phyloP scores from a whole-genome alignment of 2,888 invertebrate genomes.

The Trichogramma evanescens region DNA sequence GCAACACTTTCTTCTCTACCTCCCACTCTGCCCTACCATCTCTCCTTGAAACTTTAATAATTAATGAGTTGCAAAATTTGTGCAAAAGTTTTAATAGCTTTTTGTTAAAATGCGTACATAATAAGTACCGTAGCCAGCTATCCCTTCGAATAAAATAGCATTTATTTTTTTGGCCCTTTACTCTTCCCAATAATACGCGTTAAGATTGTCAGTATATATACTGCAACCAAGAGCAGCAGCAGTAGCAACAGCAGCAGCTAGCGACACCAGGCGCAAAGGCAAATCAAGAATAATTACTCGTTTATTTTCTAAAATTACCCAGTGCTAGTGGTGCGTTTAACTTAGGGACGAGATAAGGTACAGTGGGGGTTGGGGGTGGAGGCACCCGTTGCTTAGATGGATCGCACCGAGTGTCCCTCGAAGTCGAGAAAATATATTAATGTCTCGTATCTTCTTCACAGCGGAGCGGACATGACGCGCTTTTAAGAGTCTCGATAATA shows the following conservation, averaged over 20 bases:
- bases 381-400: not conserved
- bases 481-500: slow-evolving; percentile 21
- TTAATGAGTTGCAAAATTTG: too few relatives aligned
- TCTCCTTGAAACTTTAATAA: too few relatives aligned
- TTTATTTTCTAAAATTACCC: not conserved
- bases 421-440: slow-evolving; percentile 12
- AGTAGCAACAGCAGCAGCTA: too few relatives aligned
- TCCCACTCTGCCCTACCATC: too few relatives aligned
- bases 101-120: too few relatives aligned
- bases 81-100: too few relatives aligned
- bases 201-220: not conserved
- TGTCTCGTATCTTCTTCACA: slow-evolving; percentile 17
- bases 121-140: too few relatives aligned
- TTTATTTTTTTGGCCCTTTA: not conserved
- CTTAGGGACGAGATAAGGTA: too few relatives aligned
- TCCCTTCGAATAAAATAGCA: too few relatives aligned
- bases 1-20: too few relatives aligned
- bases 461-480: slow-evolving; percentile 17
- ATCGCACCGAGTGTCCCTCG: not conserved
- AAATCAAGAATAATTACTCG: slow-evolving; percentile 3
- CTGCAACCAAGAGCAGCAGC: not conserved
- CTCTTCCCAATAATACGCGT: not conserved
- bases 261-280: not conserved
- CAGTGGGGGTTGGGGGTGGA: too few relatives aligned
- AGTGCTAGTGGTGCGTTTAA: too few relatives aligned